Evolutionary conservation across 2,888 invertebrate genomes (phyloP).

Genomic region (Cyrtodaria siliqua): DNA sequence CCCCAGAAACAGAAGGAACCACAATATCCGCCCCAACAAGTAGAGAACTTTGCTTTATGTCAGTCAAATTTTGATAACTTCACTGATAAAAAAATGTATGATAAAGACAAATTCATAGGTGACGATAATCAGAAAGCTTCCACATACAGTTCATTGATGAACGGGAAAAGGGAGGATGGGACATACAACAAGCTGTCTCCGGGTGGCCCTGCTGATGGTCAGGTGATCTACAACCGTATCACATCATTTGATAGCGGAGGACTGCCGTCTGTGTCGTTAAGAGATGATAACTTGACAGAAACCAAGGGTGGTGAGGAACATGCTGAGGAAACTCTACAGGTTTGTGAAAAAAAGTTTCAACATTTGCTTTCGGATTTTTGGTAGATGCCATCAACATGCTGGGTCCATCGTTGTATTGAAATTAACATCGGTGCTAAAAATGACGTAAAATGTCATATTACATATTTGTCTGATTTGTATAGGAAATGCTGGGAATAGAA

Average conservation of each 20-base stretch:
- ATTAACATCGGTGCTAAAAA: no score
- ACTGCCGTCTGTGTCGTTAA: slow-evolving; percentile 17
- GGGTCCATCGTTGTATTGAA: no score
- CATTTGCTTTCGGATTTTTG: no score
- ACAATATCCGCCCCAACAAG: neutral
- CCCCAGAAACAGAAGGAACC: neutral
- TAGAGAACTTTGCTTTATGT: no score
- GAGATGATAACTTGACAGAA: slow-evolving; percentile 1
- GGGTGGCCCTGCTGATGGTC: neutral
- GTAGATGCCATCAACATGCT: no score
- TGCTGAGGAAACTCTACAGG: slow-evolving; percentile 32
- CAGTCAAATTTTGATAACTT: no score
- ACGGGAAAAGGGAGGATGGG: slow-evolving; percentile 1
- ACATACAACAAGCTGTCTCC: slow-evolving; percentile 34
- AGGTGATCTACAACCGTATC: slow-evolving; percentile 36
- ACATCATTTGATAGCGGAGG: slow-evolving; percentile 60
- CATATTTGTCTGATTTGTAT: no score
- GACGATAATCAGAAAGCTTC: neutral
- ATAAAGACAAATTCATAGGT: no score
- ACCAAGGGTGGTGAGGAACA: slow-evolving; percentile 1
- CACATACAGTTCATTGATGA: slow-evolving; percentile 7
- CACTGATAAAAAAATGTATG: no score
- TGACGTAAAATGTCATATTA: no score
- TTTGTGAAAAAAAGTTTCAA: neutral
- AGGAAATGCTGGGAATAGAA: no score